Evolutionary conservation across 2,888 invertebrate species (phyloP), one percentile per base, ranked within the genome.

Genomic region (Trichacis sp.): DNA sequence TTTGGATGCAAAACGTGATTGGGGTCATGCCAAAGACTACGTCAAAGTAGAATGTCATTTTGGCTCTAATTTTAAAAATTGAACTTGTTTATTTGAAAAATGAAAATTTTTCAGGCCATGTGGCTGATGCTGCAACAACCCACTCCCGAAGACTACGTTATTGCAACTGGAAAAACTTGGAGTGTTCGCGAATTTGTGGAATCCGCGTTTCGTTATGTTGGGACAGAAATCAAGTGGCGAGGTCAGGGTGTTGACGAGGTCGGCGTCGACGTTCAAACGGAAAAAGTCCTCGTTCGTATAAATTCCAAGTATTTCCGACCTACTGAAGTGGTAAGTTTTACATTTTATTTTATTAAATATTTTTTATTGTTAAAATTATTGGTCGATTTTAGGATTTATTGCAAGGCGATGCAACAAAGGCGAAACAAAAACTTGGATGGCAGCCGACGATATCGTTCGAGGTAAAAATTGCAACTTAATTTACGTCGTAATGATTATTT

Each of bases 101-200:
- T 38, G 49, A 50, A 19, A 40, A 9, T n/a, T 12, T 40, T 64
- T 2, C 80, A 95, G 93, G 99, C 98, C 0, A 99, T 99, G 99
- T 99, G 98, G 98, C 86, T 97, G 83, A 99, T 99, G 96, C 88
- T 99, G 12, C 99, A 99, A 83, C 93, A 93, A 79, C 91, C 95
- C 0, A 85, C 86, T 30, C 94, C 99, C 0, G 94, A 97, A 51
- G 99, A 99, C 86, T 98, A 93, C 87, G 98, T 99, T 3, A 96
- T 99, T 73, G 97, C 99, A 3, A 97, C 97, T 0, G 97, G 97
- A 0, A 94, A 96, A 83, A 90, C 93, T 11, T 97, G 97, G 85
- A 97, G 95, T 83, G 98, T 99, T 0, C 88, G 95, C 9, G 96
- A 98, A 85, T 99, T 99, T 87, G 96, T 99, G 0, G 96, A 96